phyloP scores from a whole-genome alignment of 2,888 invertebrate species.

The Siphlonurus alternatus region DNA sequence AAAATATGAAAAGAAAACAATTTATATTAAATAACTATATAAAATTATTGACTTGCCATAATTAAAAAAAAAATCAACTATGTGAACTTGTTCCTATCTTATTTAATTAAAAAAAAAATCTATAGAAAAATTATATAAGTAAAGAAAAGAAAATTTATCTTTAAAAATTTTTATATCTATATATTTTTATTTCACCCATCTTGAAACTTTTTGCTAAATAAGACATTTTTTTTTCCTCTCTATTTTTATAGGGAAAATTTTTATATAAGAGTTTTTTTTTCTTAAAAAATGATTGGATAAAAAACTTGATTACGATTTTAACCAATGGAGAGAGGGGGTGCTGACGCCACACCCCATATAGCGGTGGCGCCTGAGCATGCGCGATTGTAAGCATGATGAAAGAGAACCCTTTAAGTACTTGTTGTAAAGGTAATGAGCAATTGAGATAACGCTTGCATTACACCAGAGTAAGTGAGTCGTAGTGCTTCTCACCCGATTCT shows the following conservation, averaged over 20 bases:
- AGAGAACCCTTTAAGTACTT: background rate
- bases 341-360: background rate
- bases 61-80: too few species aligned
- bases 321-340: background rate
- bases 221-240: background rate
- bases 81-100: too few species aligned
- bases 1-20: too few species aligned
- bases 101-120: too few species aligned
- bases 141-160: too few species aligned
- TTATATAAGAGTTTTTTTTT: background rate
- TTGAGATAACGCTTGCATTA: too few species aligned
- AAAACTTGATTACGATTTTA: background rate
- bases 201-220: background rate
- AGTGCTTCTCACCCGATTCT: too few species aligned
- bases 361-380: background rate
- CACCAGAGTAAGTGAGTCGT: too few species aligned
- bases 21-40: too few species aligned
- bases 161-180: too few species aligned
- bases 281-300: background rate
- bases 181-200: background rate
- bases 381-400: background rate
- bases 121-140: too few species aligned
- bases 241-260: background rate
- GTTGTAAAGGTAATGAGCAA: background rate
- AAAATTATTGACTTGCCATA: too few species aligned